Evolutionary conservation across 1,140 invertebrate genomes (phyloP).

Genomic region (Prorops nasuta): DNA sequence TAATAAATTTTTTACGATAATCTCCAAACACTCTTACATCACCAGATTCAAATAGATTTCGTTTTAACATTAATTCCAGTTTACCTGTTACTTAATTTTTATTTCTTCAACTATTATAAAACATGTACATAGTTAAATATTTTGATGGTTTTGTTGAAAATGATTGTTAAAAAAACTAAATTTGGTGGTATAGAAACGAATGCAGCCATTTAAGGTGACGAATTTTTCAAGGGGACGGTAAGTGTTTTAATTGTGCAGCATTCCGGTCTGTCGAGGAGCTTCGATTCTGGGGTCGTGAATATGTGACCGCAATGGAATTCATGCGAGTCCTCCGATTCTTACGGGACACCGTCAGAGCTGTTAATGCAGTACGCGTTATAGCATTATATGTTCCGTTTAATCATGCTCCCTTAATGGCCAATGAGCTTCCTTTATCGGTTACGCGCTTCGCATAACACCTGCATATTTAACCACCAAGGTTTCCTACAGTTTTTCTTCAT

Average conservation of each 20-base stretch:
- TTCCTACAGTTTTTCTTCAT: background rate
- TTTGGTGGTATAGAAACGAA: no score
- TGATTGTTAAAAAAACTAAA: no score
- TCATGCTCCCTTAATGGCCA: conserved; percentile 20
- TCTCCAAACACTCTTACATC: no score
- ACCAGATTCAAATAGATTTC: no score
- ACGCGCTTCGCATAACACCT: background rate
- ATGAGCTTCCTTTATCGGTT: conserved; percentile 15
- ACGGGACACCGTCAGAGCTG: conserved; percentile 33
- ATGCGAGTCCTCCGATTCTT: conserved; percentile 37
- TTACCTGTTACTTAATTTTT: no score
- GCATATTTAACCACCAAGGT: background rate
- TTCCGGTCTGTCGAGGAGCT: conserved; percentile 32
- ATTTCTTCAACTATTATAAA: no score
- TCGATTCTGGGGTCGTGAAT: no score
- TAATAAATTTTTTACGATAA: no score
- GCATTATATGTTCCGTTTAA: conserved; percentile 41
- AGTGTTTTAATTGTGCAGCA: conserved; percentile 3
- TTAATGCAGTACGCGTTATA: conserved; percentile 30
- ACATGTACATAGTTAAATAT: no score
- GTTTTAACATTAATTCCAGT: no score
- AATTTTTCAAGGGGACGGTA: conserved; percentile 14
- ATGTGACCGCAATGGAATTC: conserved; percentile 36
- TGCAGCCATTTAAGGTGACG: conserved; percentile 5
- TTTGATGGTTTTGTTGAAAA: no score